A percentile compares a stretch with the other conserved stretches of the same genome.
Conservation (phyloP, 2,797 vertebrate genomes). For the Spinus pinus region DNA sequence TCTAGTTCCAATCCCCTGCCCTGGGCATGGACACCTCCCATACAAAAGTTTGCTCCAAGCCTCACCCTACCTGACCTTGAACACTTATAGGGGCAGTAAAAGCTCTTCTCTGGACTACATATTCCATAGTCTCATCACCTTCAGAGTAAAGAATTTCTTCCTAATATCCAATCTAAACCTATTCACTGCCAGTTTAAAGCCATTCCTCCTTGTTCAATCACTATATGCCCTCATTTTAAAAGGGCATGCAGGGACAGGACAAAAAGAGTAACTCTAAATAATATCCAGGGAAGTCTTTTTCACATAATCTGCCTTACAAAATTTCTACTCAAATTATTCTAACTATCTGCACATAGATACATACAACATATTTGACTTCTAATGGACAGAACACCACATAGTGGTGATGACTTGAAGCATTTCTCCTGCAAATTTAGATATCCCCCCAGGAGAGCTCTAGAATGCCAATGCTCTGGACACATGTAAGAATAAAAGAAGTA, state of each 20-base stretch:
- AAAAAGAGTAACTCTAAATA: background rate
- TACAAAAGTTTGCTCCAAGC: background rate
- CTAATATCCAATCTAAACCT: background rate
- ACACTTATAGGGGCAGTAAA: background rate
- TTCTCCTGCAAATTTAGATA: background rate
- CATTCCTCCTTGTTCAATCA: background rate
- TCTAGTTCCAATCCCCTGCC: background rate
- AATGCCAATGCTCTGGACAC: background rate
- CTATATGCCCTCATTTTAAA: background rate
- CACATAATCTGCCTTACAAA: background rate
- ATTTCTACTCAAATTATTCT: background rate
- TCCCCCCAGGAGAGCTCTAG: background rate
- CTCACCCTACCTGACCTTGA: background rate
- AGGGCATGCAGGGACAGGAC: rapidly evolving
- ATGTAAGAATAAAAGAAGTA: background rate
- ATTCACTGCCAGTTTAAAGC: background rate
- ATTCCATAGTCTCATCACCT: background rate
- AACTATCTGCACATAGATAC: background rate
- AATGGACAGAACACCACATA: background rate
- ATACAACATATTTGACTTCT: background rate
- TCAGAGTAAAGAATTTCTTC: background rate
- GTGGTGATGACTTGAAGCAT: background rate
- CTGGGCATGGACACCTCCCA: background rate
- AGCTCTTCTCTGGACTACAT: background rate
- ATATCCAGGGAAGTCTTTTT: background rate